Conservation (phyloP, 1,140 invertebrate species). For the Tribolium castaneum region DNA sequence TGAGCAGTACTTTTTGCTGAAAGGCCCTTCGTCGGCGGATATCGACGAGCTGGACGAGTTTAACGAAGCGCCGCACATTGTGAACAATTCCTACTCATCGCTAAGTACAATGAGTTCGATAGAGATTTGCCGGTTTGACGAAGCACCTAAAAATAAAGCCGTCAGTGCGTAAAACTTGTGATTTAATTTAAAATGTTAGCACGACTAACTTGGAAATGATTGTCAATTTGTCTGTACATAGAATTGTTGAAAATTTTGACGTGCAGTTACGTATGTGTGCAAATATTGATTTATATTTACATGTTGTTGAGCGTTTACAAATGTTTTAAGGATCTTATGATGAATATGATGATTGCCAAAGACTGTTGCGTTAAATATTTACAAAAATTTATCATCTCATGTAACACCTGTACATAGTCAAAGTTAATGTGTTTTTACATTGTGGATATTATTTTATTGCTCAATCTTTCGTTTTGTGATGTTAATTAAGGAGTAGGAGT, state of each 20-base stretch:
- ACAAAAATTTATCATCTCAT: constrained; percentile 6
- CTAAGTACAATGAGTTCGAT: constrained; percentile 58
- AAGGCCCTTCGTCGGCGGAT: constrained; percentile 72
- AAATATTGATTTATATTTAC: constrained; percentile 18
- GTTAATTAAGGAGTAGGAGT: neutral
- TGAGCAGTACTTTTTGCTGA: constrained; percentile 89
- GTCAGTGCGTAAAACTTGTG: constrained; percentile 50
- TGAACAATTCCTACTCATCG: constrained; percentile 71
- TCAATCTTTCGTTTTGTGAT: constrained; percentile 36
- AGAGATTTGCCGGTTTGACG: constrained; percentile 60
- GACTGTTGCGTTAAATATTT: constrained; percentile 12
- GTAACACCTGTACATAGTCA: constrained; percentile 7
- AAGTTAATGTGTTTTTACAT: neutral
- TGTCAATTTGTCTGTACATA: constrained; percentile 11
- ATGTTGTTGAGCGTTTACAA: constrained; percentile 10
- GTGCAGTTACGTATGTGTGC: neutral
- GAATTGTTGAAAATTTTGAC: neutral
- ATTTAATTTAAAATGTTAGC: constrained; percentile 26
- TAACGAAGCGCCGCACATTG: constrained; percentile 89
- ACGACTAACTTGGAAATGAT: neutral
- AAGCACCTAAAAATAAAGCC: constrained; percentile 57
- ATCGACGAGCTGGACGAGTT: constrained; percentile 91
- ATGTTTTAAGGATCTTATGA: constrained; percentile 15
- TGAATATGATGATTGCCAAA: constrained; percentile 17
- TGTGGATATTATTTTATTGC: constrained; percentile 23